Evolutionary conservation across 2,113 vertebrate species (phyloP), one percentile per base, ranked within the genome.

Genomic region (Poeciliopsis occidentalis): DNA sequence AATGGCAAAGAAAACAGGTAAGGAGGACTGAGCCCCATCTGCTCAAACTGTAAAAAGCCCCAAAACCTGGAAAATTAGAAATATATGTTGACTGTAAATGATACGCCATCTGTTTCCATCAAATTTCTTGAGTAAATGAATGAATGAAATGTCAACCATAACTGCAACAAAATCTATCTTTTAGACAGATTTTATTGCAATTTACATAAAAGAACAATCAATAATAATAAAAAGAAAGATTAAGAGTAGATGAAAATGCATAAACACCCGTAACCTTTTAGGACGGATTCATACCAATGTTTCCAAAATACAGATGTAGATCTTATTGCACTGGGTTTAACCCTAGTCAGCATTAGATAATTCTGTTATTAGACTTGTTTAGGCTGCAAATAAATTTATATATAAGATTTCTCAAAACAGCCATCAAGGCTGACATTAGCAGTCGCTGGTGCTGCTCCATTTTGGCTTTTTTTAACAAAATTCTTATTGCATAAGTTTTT

Each of bases 1-100:
- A 97, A 97, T 0, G 96, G 96, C 88, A 97, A 97, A 86, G 97
- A 98, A 83, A 97, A 96, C 95, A 97, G 96, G 97, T 97, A 91
- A 41, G 39, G 8, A 13, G 13, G 44, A 19, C 17, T 19, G 44
- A 47, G 44, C 5, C 4, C 44, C 44, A 47, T 47, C 44, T 19
- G 17, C 44, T 19, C 44, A 47, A 47, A 47, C 17, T 19, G 44
- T 47, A 19, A 19, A 19, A 47, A 44, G 17, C 7, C 7, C 39
- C 39, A 8, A 8, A 34, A 34, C 8, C 7, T 4, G 3, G 15
- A 44, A 47, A 19, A 5, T 19, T 19, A 47, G 44, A 47, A 47
- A 47, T 47, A 47, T 47, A 19, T 19, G 17, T n/a, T 24, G 24
- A n/a, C 51, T 57, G 8, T 24, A 24, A 57, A 10, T 10, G 51